These are phyloP conservation scores for Caloenas nicobarica DNA, from an alignment of 2,113 vertebrate genomes.

Conservation along the genomic window DNA sequence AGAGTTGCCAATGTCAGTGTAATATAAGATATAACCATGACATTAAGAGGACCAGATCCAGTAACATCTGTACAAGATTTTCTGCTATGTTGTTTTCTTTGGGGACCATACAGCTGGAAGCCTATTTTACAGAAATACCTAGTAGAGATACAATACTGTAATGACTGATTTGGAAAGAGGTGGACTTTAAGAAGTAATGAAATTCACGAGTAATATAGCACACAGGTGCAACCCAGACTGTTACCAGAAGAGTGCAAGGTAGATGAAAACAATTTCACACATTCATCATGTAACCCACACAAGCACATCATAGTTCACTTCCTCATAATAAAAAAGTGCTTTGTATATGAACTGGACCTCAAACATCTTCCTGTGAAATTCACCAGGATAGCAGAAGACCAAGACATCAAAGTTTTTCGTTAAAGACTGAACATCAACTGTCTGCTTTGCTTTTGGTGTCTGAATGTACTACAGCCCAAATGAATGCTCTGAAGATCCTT, in stretches of 20 bases:
- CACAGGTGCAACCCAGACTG: background rate
- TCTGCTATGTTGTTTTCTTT: background rate
- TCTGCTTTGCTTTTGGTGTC: background rate
- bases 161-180: background rate
- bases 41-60: background rate
- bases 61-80: background rate
- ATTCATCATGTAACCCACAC: background rate
- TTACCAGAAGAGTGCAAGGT: background rate
- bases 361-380: background rate
- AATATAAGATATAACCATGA: background rate
- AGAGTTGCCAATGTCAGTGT: background rate
- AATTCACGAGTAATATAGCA: background rate
- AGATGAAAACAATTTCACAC: background rate
- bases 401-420: background rate
- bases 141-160: background rate
- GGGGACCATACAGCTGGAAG: background rate
- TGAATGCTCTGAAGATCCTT: background rate
- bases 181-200: background rate
- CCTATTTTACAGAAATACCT: background rate
- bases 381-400: background rate
- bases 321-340: background rate
- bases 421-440: background rate
- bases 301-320: background rate
- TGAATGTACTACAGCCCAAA: background rate
- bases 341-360: background rate